phyloP scores from a whole-genome alignment of 2,888 invertebrate species.

The Lysandra coridon region DNA sequence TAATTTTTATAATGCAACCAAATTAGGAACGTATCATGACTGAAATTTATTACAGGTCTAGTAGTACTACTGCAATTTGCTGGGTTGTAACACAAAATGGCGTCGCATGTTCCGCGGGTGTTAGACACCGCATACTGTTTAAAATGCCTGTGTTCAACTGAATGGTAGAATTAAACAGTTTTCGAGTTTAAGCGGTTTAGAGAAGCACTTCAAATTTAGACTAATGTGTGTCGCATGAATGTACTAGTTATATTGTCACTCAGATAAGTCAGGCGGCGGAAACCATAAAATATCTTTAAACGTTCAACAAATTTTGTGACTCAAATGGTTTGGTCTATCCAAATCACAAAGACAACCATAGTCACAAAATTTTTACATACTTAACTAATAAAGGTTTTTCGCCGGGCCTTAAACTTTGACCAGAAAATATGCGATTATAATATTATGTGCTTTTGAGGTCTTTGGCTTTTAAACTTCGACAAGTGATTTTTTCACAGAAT shows the following conservation, averaged over 20 bases:
- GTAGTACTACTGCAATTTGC: slow-evolving; percentile 33
- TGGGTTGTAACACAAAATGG: slow-evolving; percentile 36
- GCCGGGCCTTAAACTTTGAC: not conserved
- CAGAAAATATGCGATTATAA: not conserved
- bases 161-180: slow-evolving; percentile 34
- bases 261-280: not conserved
- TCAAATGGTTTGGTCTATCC: not conserved
- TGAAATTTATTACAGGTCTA: slow-evolving; percentile 34
- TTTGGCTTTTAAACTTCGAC: too few relatives aligned
- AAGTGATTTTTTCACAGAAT: too few relatives aligned
- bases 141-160: slow-evolving; percentile 36
- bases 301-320: not conserved
- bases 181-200: slow-evolving; percentile 28
- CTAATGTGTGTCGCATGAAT: slow-evolving; percentile 26
- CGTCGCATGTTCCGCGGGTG: slow-evolving; percentile 36
- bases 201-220: slow-evolving; percentile 29
- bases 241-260: slow-evolving; percentile 20
- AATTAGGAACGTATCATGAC: slow-evolving; percentile 19
- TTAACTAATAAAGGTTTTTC: not conserved
- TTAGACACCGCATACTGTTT: slow-evolving; percentile 36
- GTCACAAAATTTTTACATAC: not conserved
- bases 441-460: not conserved
- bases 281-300: slow-evolving; percentile 10
- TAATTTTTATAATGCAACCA: slow-evolving; percentile 19
- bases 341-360: not conserved